Conservation (phyloP, 2,888 invertebrate genomes). For the Idaea dimidiata region DNA sequence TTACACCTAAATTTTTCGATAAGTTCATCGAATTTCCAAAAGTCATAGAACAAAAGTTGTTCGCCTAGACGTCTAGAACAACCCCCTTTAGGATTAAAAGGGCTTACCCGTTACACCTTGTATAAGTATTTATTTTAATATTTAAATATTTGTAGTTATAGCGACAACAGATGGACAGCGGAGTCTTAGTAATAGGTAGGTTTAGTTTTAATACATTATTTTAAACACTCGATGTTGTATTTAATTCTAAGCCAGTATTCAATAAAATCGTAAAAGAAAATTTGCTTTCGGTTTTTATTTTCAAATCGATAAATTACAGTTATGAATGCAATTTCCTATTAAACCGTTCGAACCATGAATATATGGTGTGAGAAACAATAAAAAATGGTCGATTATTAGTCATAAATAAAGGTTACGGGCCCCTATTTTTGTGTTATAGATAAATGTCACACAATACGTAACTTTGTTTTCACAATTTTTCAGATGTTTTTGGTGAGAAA, state of each 20-base stretch:
- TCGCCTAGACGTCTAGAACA: too few relatives aligned
- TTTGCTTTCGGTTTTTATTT: constrained; percentile 3
- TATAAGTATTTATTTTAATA: too few relatives aligned
- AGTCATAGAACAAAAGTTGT: too few relatives aligned
- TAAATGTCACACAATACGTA: background rate
- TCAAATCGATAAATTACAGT: constrained; percentile 25
- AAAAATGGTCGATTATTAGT: constrained; percentile 46
- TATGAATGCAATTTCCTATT: constrained; percentile 45
- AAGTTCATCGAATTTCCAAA: too few relatives aligned
- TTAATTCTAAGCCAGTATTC: background rate
- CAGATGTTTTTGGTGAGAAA: background rate
- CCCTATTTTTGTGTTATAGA: background rate
- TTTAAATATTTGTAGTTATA: too few relatives aligned
- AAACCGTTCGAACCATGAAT: constrained; percentile 38
- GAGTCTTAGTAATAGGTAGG: too few relatives aligned
- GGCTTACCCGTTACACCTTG: too few relatives aligned
- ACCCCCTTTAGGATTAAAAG: too few relatives aligned
- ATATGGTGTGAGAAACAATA: constrained; percentile 41
- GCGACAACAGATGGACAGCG: too few relatives aligned
- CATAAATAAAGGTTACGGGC: constrained; percentile 45
- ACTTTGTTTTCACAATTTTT: background rate
- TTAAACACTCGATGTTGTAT: background rate
- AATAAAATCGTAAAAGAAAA: constrained; percentile 11
- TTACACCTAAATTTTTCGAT: too few relatives aligned
- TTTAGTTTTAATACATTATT: background rate